Evolutionary conservation across 1,140 invertebrate species (phyloP), one percentile per base, ranked within the genome.

Genomic region (Magallana gigas): DNA sequence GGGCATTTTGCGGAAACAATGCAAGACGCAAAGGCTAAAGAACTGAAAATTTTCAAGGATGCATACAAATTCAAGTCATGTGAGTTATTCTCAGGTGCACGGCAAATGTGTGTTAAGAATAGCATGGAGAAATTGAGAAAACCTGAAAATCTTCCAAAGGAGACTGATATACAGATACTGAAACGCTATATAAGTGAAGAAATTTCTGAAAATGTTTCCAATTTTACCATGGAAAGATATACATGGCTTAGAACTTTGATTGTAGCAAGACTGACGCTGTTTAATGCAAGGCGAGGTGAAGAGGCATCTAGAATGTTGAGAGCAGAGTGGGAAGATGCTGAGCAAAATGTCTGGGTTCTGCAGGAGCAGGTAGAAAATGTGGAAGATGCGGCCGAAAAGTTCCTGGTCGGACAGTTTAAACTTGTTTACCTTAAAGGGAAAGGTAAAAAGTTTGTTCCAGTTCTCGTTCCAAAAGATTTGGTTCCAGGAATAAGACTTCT

Each of bases 281-380:
- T 82, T 64, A 87, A 89, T 84, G 86, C 84, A n/a, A 64, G 88
- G 11, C 84, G 86, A 68, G 88, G 88, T 8, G 83, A 89, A 80
- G 88, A 89, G 16, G 64, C 60, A 56, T 81, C 83, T 16, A 85
- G 85, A 68, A 59, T 59, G 8, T 59, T 59, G 8, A 8, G 8
- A 11, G 8, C 8, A 59, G 58, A 59, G 14, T 59, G 58, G 8
- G 14, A 14, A 59, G 58, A 59, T 59, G 58, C 58, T 59, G 58
- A 8, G 58, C 58, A 14, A 11, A 14, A 59, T 23, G 23, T 23
- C 23, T 23, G 23, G 23, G 23, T 23, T 23, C 23, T 1, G 23
- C 23, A 23, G 23, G 23, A 23, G 23, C 23, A 23, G 23, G 23
- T 23, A 23, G 23, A 23, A 23, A 23, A 23, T 23, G 23, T 23